Conservation (phyloP, 2,113 vertebrate species). For the Sylvietta virens region DNA sequence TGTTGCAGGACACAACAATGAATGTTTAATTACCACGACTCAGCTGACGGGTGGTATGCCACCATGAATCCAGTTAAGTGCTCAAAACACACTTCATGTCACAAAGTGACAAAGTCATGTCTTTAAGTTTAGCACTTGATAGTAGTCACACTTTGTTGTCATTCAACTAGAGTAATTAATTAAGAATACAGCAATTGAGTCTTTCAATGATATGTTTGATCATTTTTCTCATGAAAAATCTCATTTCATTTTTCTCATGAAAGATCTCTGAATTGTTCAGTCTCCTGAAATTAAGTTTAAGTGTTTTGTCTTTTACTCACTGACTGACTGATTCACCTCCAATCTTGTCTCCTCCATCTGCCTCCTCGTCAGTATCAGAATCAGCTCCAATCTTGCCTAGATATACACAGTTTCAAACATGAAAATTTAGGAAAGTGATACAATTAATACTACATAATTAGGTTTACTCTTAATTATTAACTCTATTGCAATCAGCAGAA, state of each 20-base stretch:
- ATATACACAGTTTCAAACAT: conserved; percentile 54
- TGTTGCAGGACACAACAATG: background rate
- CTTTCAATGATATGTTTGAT: background rate
- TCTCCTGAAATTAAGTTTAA: background rate
- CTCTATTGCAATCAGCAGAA: background rate
- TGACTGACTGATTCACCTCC: conserved; percentile 74
- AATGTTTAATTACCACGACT: background rate
- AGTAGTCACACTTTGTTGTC: background rate
- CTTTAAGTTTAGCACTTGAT: background rate
- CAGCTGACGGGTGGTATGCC: background rate
- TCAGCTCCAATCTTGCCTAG: conserved; percentile 77
- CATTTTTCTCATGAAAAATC: background rate
- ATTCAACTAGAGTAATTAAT: background rate
- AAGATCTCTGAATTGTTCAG: background rate
- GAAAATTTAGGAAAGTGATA: background rate
- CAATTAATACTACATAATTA: background rate
- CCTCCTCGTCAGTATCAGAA: conserved; percentile 78
- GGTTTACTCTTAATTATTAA: background rate
- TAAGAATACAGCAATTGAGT: background rate
- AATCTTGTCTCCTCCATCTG: conserved; percentile 65
- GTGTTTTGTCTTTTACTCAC: conserved; percentile 74
- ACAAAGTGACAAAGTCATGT: background rate
- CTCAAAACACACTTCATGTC: background rate
- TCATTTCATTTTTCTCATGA: background rate
- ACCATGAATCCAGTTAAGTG: background rate